Conservation (phyloP, 2,113 vertebrate genomes). For the Seriola quinqueradiata region DNA sequence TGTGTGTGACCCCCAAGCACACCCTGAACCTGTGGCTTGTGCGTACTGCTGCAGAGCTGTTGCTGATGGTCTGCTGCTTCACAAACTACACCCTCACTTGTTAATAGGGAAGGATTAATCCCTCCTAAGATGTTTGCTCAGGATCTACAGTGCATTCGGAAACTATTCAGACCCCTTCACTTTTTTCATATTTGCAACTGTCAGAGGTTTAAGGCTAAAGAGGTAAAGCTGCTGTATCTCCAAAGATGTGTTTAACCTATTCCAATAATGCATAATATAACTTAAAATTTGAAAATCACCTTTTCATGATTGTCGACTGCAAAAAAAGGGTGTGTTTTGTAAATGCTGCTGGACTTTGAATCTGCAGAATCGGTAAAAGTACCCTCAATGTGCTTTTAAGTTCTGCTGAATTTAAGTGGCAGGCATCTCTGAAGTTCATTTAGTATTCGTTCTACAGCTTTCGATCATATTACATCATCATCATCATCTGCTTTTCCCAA, state of each 20-base stretch:
- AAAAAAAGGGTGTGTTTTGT: background rate
- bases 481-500: background rate
- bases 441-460: too few relatives aligned
- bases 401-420: background rate
- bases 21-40: constrained; percentile 45
- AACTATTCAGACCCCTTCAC: too few relatives aligned
- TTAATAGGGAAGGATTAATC: background rate
- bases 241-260: too few relatives aligned
- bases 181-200: too few relatives aligned
- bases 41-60: background rate
- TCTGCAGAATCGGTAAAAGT: background rate
- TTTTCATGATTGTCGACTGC: background rate
- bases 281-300: too few relatives aligned
- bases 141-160: background rate
- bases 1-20: constrained; percentile 54
- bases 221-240: too few relatives aligned
- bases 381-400: background rate
- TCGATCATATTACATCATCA: too few relatives aligned
- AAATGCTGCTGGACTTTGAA: too few relatives aligned
- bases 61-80: constrained; percentile 21
- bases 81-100: constrained; percentile 2
- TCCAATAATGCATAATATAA: too few relatives aligned
- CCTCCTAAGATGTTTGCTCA: background rate
- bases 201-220: too few relatives aligned
- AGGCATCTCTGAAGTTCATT: background rate